A percentile compares a stretch with the other conserved stretches of the same genome.
These are phyloP conservation scores for Rhaphigaster nebulosa DNA, from an alignment of 2,888 invertebrate genomes.

Conservation along the genomic window DNA sequence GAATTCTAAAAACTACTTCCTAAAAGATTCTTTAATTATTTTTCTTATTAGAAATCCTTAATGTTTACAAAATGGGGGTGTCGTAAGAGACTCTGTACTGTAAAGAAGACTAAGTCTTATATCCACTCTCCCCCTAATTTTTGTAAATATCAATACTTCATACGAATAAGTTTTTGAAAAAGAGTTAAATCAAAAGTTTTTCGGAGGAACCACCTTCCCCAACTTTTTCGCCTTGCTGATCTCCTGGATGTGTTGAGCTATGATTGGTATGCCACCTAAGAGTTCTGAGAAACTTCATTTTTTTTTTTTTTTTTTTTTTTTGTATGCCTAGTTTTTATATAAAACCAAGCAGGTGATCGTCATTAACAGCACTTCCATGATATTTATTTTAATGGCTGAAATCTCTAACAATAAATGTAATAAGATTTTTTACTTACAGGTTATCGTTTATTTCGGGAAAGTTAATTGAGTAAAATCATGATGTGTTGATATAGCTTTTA, in stretches of 20 bases:
- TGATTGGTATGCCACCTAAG: neutral
- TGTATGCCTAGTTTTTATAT: neutral
- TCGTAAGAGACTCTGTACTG: neutral
- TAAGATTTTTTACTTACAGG: too few species aligned
- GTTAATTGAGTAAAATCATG: too few species aligned
- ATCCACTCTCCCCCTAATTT: neutral
- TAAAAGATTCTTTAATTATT: too few species aligned
- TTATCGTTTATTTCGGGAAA: too few species aligned
- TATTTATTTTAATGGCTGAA: too few species aligned
- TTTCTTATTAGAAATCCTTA: too few species aligned
- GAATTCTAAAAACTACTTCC: too few species aligned
- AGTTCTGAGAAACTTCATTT: neutral
- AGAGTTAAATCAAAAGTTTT: neutral
- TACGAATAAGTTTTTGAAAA: neutral
- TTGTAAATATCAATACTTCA: neutral
- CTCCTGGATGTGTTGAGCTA: neutral
- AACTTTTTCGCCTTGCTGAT: neutral
- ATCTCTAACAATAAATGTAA: too few species aligned
- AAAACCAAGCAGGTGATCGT: neutral
- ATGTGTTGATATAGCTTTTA: too few species aligned
- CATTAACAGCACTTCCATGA: neutral
- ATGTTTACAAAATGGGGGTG: too few species aligned
- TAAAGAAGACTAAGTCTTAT: neutral
- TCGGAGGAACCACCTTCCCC: neutral
- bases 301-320: too few species aligned